A percentile compares a stretch with the other conserved stretches of the same genome.
These are phyloP conservation scores for Tetranychus truncatus DNA, from an alignment of 2,888 invertebrate species.

Conservation along the genomic window DNA sequence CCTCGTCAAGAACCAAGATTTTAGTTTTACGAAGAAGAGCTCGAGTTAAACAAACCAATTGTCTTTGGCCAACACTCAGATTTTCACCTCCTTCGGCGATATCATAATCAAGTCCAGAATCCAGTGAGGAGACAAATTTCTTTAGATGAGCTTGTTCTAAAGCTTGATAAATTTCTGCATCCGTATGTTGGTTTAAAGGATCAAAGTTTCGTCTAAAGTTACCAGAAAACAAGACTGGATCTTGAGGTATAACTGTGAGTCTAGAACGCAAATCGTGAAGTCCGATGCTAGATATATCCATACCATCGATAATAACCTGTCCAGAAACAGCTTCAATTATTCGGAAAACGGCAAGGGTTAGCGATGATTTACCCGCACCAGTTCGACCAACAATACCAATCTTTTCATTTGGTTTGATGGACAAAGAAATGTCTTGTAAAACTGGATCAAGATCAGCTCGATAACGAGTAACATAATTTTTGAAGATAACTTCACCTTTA, in stretches of 20 bases:
- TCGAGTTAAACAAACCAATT: slow-evolving; percentile 68
- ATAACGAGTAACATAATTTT: slow-evolving; percentile 64
- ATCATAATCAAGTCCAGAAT: slow-evolving; percentile 48
- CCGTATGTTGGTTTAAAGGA: slow-evolving; percentile 61
- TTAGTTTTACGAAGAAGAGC: slow-evolving; percentile 65
- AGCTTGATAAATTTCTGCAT: slow-evolving; percentile 59
- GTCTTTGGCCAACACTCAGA: slow-evolving; percentile 75
- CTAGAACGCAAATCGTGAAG: slow-evolving; percentile 37
- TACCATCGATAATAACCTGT: slow-evolving; percentile 34
- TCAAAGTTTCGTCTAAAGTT: slow-evolving; percentile 61
- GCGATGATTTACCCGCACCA: slow-evolving; percentile 35
- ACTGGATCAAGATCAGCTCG: slow-evolving; percentile 68
- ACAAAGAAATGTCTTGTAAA: slow-evolving; percentile 55
- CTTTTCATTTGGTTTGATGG: slow-evolving; percentile 64
- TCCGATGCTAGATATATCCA: slow-evolving; percentile 41
- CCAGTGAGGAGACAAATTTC: slow-evolving; percentile 43
- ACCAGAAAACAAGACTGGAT: slow-evolving; percentile 68
- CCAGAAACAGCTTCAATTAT: slow-evolving; percentile 33
- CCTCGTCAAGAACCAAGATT: slow-evolving; percentile 39
- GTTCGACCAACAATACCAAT: slow-evolving; percentile 34
- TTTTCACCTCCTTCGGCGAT: slow-evolving; percentile 58
- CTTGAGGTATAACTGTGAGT: slow-evolving; percentile 37
- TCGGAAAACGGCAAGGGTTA: slow-evolving; percentile 36
- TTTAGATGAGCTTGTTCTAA: slow-evolving; percentile 63
- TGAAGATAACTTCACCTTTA: slow-evolving; percentile 57